Evolutionary conservation across 2,888 invertebrate genomes (phyloP).

Genomic region (Mythimna albipuncta): DNA sequence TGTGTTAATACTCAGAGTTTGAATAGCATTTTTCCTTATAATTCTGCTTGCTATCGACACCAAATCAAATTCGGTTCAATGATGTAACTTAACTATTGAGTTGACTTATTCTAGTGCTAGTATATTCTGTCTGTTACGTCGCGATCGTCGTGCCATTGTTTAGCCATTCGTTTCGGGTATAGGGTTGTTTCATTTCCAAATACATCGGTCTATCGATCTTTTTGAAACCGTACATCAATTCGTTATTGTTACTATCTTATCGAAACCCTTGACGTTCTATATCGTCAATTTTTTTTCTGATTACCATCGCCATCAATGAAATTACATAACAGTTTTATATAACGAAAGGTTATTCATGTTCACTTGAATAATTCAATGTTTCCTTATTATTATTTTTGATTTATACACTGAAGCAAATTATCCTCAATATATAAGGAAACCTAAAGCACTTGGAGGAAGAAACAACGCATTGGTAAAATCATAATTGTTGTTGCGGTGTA

Average conservation of each 20-base stretch:
- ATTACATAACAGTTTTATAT: background rate
- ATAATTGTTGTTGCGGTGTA: background rate
- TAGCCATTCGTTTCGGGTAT: constrained; percentile 32
- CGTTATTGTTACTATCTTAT: background rate
- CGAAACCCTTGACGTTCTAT: background rate
- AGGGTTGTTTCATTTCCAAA: constrained; percentile 23
- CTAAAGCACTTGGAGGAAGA: background rate
- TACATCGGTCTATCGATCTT: background rate
- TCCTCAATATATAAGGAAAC: constrained; percentile 18
- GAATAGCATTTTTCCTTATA: background rate
- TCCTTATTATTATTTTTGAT: constrained; percentile 12
- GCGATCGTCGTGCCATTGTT: constrained; percentile 46
- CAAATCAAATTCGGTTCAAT: constrained; percentile 16
- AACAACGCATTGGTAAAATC: background rate
- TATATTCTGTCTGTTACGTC: constrained; percentile 44
- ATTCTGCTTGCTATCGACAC: constrained; percentile 12
- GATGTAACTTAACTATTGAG: constrained; percentile 46
- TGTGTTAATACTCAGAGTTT: background rate
- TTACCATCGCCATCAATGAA: background rate
- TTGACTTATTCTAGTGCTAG: constrained; percentile 35
- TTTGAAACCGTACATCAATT: background rate
- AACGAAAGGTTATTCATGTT: background rate
- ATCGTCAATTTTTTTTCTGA: background rate
- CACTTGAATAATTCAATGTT: background rate
- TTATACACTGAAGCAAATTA: constrained; percentile 11